A percentile compares a stretch with the other conserved stretches of the same genome.
Conservation (phyloP, 1,140 invertebrate species). For the Drosophila paulistorum region DNA sequence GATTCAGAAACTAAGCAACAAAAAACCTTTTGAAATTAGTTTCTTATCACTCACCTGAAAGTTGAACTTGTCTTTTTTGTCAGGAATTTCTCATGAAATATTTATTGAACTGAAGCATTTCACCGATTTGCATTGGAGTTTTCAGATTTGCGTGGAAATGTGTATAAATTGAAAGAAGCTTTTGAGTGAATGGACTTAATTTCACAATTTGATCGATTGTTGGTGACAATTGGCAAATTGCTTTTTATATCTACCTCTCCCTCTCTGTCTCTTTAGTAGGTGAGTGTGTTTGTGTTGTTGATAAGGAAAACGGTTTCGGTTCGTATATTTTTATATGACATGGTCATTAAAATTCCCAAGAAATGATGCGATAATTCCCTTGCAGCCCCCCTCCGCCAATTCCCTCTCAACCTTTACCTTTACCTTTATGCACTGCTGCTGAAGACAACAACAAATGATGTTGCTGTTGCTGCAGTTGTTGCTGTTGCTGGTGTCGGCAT, state of each 20-base stretch:
- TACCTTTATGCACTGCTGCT: constrained; percentile 73
- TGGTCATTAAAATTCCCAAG: constrained; percentile 55
- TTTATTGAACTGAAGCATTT: too few species aligned
- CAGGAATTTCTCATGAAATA: too few species aligned
- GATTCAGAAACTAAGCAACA: too few species aligned
- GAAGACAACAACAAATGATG: constrained; percentile 46
- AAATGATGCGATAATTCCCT: constrained; percentile 33
- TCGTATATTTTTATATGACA: constrained; percentile 5
- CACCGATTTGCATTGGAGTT: too few species aligned
- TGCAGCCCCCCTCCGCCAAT: too few species aligned
- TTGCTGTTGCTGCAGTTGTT: constrained; percentile 61
- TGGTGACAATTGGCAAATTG: constrained; percentile 11
- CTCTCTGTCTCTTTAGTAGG: not conserved
- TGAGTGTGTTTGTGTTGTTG: not conserved
- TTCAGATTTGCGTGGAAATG: too few species aligned
- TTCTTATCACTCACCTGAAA: too few species aligned
- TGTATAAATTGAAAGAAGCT: not conserved
- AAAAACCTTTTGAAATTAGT: too few species aligned
- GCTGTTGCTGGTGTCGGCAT: constrained; percentile 56
- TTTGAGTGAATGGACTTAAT: constrained; percentile 6
- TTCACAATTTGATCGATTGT: constrained; percentile 13
- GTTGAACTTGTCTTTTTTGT: too few species aligned
- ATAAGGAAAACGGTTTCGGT: not conserved
- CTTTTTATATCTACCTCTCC: not conserved
- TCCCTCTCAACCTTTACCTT: constrained; percentile 20